Evolutionary conservation across 2,113 vertebrate species (phyloP).

Genomic region (Stigmatopora nigra): DNA sequence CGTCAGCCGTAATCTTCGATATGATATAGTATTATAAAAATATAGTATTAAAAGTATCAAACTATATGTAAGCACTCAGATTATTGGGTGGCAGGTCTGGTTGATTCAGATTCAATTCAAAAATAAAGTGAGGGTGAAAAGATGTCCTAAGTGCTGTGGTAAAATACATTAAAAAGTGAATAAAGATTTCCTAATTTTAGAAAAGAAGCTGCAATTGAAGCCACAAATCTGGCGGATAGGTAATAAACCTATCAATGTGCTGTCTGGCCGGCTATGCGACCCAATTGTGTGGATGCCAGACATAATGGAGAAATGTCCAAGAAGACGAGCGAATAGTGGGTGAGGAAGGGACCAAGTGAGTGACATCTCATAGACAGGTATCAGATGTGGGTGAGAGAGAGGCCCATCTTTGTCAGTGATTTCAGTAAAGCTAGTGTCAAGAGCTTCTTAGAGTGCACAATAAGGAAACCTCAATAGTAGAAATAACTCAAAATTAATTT

Average conservation of each 20-base stretch:
- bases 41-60: no score
- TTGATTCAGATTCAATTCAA: no score
- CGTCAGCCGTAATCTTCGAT: no score
- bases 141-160: neutral
- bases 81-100: no score
- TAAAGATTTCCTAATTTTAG: no score
- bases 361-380: constrained; percentile 37
- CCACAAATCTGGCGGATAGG: constrained; percentile 55
- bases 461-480: neutral
- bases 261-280: constrained; percentile 11
- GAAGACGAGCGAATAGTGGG: constrained; percentile 58
- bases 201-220: constrained; percentile 2
- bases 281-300: no score
- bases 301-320: constrained; percentile 51
- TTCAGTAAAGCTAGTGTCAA: constrained; percentile 4
- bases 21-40: no score
- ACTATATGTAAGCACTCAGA: no score
- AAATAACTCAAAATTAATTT: neutral
- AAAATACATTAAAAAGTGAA: neutral
- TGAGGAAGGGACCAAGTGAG: constrained; percentile 31
- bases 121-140: no score
- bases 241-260: constrained; percentile 52
- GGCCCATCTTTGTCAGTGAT: constrained; percentile 22
- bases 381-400: constrained; percentile 25
- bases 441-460: constrained; percentile 5